Evolutionary conservation across 2,888 invertebrate species (phyloP), one percentile per base, ranked within the genome.

Genomic region (Ariolimax columbianus): DNA sequence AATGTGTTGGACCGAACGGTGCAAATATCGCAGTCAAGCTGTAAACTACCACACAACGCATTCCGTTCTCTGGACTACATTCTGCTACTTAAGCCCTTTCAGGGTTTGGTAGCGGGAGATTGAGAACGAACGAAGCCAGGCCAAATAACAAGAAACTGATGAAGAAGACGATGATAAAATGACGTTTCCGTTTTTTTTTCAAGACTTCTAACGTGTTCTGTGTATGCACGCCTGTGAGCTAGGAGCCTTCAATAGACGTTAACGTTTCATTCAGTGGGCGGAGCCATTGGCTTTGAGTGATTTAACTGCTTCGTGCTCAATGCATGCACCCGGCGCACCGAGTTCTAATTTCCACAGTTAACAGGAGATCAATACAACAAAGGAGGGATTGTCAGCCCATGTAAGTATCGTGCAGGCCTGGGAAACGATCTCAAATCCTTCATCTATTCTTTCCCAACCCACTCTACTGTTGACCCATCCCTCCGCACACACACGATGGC

Each of bases 361-460:
- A 59, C 47, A 26, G 17, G 38, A 63, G 78, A 78, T 78, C 78
- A 59, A 78, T 78, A 38, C 36, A 75, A 51, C 47, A 47, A 30
- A 75, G 47, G 47, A 51, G 47, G 51, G 40, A n/a, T 40, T 72
- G 72, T 40, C 26, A 40, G 72, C 72, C 72, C 40, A 19, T 19
- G 40, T 72, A 72, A 72, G 40, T 72, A 38, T 72, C 72, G n/a
- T 26, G 38, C 40, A 72, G 23, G 72, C 26, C 72, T 40, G 11
- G n/a, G 40, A 38, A 23, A 0, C 40, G 4, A 72, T 26, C 38
- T 26, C 72, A 26, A 70, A 40, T 4, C 38, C 40, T 40, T 40
- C 11, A 40, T 72, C 26, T 40, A 40, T n/a, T 26, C 40, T 40
- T 26, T 23, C 72, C 72, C 19, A 1, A 19, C 70, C 38, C 72